phyloP scores from a whole-genome alignment of 2,797 vertebrate species.

The Aratinga solstitialis region DNA sequence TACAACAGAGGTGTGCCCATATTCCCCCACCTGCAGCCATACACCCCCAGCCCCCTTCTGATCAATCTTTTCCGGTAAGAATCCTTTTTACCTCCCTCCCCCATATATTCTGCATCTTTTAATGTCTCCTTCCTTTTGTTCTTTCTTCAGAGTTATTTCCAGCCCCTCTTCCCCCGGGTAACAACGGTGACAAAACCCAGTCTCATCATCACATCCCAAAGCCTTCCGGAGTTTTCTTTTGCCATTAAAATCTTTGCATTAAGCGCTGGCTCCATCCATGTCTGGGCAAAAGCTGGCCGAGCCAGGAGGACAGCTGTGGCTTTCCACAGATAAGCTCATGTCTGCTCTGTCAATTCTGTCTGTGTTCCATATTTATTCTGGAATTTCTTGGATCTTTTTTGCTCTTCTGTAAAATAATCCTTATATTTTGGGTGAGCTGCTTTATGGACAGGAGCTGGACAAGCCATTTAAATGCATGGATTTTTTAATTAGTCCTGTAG shows the following conservation, averaged over 20 bases:
- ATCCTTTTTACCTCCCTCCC: not conserved
- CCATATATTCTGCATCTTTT: not conserved
- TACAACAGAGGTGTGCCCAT: not conserved
- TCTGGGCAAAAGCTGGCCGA: not conserved
- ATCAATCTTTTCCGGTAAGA: not conserved
- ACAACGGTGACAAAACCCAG: not conserved
- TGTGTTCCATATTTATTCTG: not conserved
- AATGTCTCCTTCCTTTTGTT: not conserved
- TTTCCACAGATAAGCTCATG: not conserved
- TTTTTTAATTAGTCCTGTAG: not conserved
- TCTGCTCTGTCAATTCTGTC: not conserved
- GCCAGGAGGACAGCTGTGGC: not conserved
- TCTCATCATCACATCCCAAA: not conserved
- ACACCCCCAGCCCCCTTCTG: not conserved
- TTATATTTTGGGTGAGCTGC: not conserved
- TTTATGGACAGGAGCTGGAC: not conserved
- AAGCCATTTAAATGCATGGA: not conserved
- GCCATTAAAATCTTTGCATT: not conserved
- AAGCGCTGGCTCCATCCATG: not conserved
- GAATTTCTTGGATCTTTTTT: not conserved
- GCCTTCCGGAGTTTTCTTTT: not conserved
- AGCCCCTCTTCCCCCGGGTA: not conserved
- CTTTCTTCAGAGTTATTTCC: not conserved
- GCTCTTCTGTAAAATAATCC: not conserved
- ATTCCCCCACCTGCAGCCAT: not conserved